phyloP scores from a whole-genome alignment of 1,140 invertebrate genomes.

The Cotesia typhae region DNA sequence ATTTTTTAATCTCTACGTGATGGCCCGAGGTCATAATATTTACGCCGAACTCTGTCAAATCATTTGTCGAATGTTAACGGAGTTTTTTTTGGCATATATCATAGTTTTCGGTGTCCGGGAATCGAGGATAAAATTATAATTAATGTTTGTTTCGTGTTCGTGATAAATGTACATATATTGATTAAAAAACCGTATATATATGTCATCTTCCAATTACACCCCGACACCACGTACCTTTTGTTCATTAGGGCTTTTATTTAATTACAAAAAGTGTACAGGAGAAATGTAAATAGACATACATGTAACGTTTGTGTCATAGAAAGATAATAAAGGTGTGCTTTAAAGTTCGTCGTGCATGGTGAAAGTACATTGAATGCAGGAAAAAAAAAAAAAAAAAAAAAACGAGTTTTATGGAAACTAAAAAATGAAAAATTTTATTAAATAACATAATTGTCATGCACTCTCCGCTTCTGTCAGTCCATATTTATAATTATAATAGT shows the following conservation, averaged over 20 bases:
- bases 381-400: background rate
- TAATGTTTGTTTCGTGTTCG: constrained; percentile 27
- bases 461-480: constrained; percentile 17
- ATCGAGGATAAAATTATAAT: constrained; percentile 33
- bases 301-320: background rate
- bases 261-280: too few relatives aligned
- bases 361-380: background rate
- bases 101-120: constrained; percentile 21
- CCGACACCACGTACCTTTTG: background rate
- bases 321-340: constrained; percentile 16
- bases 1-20: too few relatives aligned
- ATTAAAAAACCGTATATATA: constrained; percentile 19
- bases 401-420: background rate
- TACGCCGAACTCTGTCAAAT: background rate
- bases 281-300: too few relatives aligned
- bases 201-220: background rate
- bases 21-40: background rate
- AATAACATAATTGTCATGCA: constrained; percentile 30
- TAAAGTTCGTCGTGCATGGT: constrained; percentile 15
- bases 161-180: constrained; percentile 29
- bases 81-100: background rate
- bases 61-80: constrained; percentile 23
- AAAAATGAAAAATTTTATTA: constrained; percentile 15
- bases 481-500: constrained; percentile 16
- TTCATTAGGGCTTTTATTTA: background rate